phyloP scores from a whole-genome alignment of 2,888 invertebrate genomes.

The Lissocephala sabroskyi region DNA sequence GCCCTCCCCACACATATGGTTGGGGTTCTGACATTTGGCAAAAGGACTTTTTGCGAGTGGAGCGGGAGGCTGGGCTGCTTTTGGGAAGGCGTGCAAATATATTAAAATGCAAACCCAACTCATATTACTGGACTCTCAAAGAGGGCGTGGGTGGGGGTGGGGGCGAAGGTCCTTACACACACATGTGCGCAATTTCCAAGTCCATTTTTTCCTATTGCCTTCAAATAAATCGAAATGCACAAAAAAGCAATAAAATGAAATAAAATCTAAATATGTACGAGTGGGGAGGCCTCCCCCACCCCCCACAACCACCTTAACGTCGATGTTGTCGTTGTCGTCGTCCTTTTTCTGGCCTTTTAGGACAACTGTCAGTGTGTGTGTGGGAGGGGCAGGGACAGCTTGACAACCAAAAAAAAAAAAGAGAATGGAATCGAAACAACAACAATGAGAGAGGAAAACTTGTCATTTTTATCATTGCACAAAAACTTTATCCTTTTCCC shows the following conservation, averaged over 20 bases:
- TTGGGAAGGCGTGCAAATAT: conserved; percentile 42
- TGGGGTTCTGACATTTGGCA: too few species aligned
- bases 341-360: conserved; percentile 38
- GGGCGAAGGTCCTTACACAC: conserved; percentile 47
- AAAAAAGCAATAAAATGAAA: conserved; percentile 66
- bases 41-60: too few species aligned
- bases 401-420: conserved; percentile 11
- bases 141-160: background rate
- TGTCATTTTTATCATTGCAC: conserved; percentile 64
- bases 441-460: conserved; percentile 26
- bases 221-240: conserved; percentile 65
- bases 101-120: conserved; percentile 66
- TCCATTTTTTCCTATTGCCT: conserved; percentile 58
- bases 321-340: conserved; percentile 27
- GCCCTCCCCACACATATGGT: too few species aligned
- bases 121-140: conserved; percentile 41
- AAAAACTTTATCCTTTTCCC: conserved; percentile 61
- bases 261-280: conserved; percentile 59
- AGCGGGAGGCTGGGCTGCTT: too few species aligned
- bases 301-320: too few species aligned
- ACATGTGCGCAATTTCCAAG: conserved; percentile 66
- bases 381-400: background rate
- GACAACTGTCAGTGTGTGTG: background rate
- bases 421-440: conserved; percentile 15
- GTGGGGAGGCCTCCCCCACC: background rate